phyloP scores from a whole-genome alignment of 2,888 invertebrate species.

The Dryobota labecula region DNA sequence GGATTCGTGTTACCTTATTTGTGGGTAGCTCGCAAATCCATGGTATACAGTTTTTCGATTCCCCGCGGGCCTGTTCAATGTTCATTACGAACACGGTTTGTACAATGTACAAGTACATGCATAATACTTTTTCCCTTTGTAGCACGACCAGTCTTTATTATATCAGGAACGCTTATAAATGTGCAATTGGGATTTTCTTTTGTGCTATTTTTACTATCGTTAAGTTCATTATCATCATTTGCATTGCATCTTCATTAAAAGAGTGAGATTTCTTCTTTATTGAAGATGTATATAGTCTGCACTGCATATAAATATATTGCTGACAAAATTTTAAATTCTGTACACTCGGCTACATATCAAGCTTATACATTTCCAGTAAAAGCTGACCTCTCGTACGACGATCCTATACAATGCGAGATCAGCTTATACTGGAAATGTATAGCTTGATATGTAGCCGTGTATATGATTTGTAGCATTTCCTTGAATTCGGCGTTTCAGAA shows the following conservation, averaged over 20 bases:
- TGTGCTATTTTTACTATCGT: conserved; percentile 9
- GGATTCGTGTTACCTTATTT: conserved; percentile 49
- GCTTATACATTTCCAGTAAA: too few species aligned
- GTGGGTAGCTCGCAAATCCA: conserved; percentile 45
- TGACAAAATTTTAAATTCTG: too few species aligned
- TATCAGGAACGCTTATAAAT: conserved; percentile 31
- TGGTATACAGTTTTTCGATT: conserved; percentile 66
- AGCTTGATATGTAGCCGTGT: too few species aligned
- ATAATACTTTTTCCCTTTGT: conserved; percentile 49
- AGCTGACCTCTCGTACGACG: too few species aligned
- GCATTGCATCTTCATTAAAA: conserved; percentile 2
- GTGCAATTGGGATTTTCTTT: conserved; percentile 13
- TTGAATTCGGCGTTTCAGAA: conserved; percentile 16
- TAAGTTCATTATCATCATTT: conserved; percentile 4
- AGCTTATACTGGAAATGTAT: too few species aligned
- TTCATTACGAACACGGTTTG: conserved; percentile 64
- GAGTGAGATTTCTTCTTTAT: neutral
- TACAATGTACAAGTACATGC: conserved; percentile 44
- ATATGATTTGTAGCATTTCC: too few species aligned
- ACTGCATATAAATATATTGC: too few species aligned
- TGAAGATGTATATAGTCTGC: too few species aligned
- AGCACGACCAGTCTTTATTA: conserved; percentile 20
- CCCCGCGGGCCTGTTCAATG: conserved; percentile 64
- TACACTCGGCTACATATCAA: too few species aligned
- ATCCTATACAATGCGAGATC: too few species aligned